Conservation (phyloP, 2,797 vertebrate genomes). For the Tachyglossus aculeatus region DNA sequence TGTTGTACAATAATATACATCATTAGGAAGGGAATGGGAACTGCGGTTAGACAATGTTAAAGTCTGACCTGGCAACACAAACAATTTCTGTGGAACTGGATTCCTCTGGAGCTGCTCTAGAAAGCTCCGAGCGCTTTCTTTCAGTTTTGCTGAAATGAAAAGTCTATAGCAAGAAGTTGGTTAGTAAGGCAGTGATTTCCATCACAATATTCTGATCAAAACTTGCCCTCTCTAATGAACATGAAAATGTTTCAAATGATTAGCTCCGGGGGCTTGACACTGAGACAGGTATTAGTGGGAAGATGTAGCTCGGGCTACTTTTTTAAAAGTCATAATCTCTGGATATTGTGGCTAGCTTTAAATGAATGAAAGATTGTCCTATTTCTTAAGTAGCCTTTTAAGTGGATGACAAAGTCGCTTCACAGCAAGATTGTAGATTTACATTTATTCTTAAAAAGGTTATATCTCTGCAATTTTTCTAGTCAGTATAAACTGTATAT, state of each 20-base stretch:
- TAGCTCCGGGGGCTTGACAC: background rate
- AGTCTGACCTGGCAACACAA: constrained; percentile 53
- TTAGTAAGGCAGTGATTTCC: constrained; percentile 45
- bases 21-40: constrained; percentile 51
- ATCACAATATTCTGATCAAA: constrained; percentile 45
- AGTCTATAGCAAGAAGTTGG: constrained; percentile 45
- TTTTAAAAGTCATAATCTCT: background rate
- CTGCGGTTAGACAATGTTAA: constrained; percentile 60
- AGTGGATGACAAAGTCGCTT: no score
- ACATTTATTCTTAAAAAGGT: no score
- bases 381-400: no score
- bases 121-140: constrained; percentile 54
- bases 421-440: no score
- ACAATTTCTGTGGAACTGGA: constrained; percentile 62
- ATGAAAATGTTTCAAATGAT: constrained; percentile 21
- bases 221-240: constrained; percentile 44
- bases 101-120: constrained; percentile 50
- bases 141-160: constrained; percentile 44
- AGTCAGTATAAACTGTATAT: no score
- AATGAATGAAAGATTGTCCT: no score
- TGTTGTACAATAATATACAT: constrained; percentile 36
- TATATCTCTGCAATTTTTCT: no score
- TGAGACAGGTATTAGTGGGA: background rate
- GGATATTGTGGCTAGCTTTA: no score
- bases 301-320: background rate